Base-by-base conservation (phyloP, 2,797 vertebrate species). In the Rhinogobio ventralis region DNA sequence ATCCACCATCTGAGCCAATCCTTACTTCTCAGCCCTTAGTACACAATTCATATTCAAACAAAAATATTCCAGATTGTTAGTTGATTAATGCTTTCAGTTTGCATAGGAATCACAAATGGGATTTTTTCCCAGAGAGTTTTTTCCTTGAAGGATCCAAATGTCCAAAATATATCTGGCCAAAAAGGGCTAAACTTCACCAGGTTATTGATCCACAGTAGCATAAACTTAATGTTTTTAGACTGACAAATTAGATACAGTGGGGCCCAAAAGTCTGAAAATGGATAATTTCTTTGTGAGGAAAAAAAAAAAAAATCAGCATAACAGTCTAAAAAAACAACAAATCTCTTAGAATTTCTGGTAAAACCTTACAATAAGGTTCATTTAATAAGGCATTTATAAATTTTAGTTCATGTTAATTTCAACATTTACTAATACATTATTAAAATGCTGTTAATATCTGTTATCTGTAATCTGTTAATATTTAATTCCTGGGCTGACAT, bases 91-190 rank as follows among this genome's bases (percentile, higher is more conserved):
- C 69, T 74, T 89, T 86, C 90, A 67, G 85, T 92, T 96, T 95
- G 94, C 95, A 96, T 96, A 95, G 94, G 93, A 95, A 94, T 93
- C 91, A 91, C 90, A 91, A 87, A 91, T 92, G 88, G 87, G 85
- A 89, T 86, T 81, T 78, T 62, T 62, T 49, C n/a, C n/a, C n/a
- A n/a, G 62, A 79, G 23, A 68, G 80, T 80, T 55, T 66, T 67
- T 76, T 62, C 39, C 36, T 57, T 76, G 8, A 83, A 30, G 7
- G 28, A 74, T 36, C 49, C 14, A 53, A 57, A 42, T 82, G 75
- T 79, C 67, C 53, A 51, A 83, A 73, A 64, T 36, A 25, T 80
- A 72, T 87, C 67, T 76, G 64, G 39, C 14, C 57, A 19, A 23
- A 75, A 85, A 77, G 20, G 66, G 23, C 75, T 77, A 28, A 81